A percentile compares a stretch with the other conserved stretches of the same genome.
Conservation (phyloP, 2,888 invertebrate genomes). For the Tuberolachnus salignus region DNA sequence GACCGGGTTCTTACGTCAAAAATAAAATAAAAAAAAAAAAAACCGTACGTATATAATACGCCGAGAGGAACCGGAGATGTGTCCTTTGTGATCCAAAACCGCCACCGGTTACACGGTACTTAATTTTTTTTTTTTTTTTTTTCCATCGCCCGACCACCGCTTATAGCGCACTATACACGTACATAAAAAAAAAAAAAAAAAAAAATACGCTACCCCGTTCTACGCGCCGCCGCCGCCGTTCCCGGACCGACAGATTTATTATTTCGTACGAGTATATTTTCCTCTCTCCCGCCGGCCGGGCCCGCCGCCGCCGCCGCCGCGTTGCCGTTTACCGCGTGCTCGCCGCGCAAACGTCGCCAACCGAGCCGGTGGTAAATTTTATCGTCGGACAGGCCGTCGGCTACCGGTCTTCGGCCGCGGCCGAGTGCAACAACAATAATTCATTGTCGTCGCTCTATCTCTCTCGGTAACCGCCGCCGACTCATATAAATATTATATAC, state of each 20-base stretch:
- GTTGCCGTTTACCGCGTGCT: neutral
- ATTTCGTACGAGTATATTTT: constrained; percentile 26
- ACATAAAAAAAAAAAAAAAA: too few relatives aligned
- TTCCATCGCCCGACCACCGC: constrained; percentile 26
- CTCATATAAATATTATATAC: too few relatives aligned
- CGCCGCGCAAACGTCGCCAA: neutral
- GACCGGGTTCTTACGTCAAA: constrained; percentile 42
- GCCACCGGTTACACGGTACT: constrained; percentile 51
- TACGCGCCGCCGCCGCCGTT: constrained; percentile 5
- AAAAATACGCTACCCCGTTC: neutral
- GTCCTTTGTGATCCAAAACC: constrained; percentile 55
- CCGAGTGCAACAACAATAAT: constrained; percentile 16
- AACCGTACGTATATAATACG: neutral
- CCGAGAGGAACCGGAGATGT: constrained; percentile 34
- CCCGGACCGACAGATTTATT: constrained; percentile 51
- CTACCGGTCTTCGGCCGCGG: constrained; percentile 43
- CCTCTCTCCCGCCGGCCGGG: too few relatives aligned
- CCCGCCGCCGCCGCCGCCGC: neutral
- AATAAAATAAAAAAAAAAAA: neutral
- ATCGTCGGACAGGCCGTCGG: constrained; percentile 41
- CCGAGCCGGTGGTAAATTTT: constrained; percentile 48
- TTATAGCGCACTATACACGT: too few relatives aligned
- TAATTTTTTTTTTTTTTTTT: constrained; percentile 11
- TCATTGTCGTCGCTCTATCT: constrained; percentile 35
- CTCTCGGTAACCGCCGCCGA: neutral